These are phyloP conservation scores for Bradypodion ventrale DNA, from an alignment of 2,797 vertebrate species.

Conservation along the genomic window DNA sequence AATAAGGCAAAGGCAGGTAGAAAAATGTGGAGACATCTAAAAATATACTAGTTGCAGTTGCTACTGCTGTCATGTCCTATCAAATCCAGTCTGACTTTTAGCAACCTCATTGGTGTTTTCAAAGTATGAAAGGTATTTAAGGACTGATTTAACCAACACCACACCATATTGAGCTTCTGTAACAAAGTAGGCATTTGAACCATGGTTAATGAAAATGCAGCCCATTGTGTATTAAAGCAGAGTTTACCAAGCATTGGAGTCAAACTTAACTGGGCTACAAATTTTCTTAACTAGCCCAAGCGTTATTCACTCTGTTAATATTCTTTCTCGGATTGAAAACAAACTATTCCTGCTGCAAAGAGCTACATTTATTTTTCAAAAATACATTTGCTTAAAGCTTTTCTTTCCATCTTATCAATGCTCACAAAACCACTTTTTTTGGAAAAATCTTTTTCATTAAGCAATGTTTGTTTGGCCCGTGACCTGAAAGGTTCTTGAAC, in stretches of 20 bases:
- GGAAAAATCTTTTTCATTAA: slow-evolving; percentile 13
- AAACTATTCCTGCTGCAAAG: neutral
- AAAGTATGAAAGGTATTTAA: no score
- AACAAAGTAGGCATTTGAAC: no score
- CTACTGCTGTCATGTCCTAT: no score
- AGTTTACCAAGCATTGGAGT: no score
- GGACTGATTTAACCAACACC: no score
- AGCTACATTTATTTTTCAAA: neutral
- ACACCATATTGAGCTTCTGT: no score
- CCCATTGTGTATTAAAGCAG: no score
- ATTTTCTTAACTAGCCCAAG: no score
- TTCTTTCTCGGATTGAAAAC: neutral
- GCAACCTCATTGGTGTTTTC: no score
- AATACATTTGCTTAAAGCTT: neutral
- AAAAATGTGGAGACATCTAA: neutral
- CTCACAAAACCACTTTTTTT: neutral
- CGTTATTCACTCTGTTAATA: neutral
- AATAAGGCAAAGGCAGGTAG: neutral
- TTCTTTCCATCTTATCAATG: neutral
- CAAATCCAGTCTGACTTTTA: no score
- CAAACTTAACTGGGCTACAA: no score
- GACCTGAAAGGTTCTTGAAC: slow-evolving; percentile 42
- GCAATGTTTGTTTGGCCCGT: neutral
- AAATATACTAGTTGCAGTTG: neutral
- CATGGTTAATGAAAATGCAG: no score